phyloP scores from a whole-genome alignment of 2,113 vertebrate species.

The Clupea harengus region DNA sequence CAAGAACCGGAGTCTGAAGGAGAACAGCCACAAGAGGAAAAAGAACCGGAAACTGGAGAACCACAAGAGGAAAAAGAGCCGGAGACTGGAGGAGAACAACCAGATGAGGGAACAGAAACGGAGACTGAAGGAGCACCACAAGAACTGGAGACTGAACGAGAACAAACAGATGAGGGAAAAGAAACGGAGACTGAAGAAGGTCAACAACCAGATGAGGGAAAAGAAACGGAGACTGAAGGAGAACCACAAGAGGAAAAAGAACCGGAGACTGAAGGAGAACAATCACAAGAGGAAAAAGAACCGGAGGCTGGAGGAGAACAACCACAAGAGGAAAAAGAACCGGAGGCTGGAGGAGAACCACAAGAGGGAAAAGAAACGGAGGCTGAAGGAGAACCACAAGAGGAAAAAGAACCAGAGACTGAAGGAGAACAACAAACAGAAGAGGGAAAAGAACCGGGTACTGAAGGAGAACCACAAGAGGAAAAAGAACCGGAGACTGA shows the following conservation, averaged over 20 bases:
- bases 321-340: background rate
- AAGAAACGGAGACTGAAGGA: background rate
- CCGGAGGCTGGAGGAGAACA: no score
- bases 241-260: background rate
- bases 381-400: background rate
- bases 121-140: background rate
- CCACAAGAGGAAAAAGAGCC: background rate
- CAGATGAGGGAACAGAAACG: background rate
- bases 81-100: background rate
- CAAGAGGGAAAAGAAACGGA: background rate
- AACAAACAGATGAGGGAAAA: background rate
- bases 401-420: background rate
- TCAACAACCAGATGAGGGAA: background rate
- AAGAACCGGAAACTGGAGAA: background rate
- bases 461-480: background rate
- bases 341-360: no score
- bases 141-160: no score
- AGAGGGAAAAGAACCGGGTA: background rate
- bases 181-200: no score
- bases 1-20: background rate
- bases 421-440: background rate
- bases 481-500: no score
- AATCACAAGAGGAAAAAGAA: background rate
- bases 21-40: background rate
- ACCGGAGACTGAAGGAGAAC: background rate